These are phyloP conservation scores for Temnothorax nylanderi DNA, from an alignment of 1,140 invertebrate genomes.

Conservation along the genomic window DNA sequence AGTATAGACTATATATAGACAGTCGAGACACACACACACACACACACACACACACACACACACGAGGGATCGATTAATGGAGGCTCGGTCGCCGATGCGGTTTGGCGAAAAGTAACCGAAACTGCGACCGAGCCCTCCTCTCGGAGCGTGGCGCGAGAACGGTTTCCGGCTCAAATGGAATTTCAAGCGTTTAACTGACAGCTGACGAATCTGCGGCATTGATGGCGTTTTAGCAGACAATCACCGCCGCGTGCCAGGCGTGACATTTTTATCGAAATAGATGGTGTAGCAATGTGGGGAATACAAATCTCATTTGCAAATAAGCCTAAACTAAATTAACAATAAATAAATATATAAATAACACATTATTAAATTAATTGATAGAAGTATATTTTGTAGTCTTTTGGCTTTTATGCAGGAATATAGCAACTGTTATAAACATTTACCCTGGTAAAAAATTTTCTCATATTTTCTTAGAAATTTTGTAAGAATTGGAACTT, in stretches of 20 bases:
- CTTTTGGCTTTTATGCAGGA: not conserved
- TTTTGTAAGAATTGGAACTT: too few species aligned
- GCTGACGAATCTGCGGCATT: conserved; percentile 36
- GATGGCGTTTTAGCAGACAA: conserved; percentile 43
- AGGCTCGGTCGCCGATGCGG: conserved; percentile 70
- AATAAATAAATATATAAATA: not conserved
- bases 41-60: too few species aligned
- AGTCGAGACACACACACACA: conserved; percentile 49
- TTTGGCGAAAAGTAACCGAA: conserved; percentile 74
- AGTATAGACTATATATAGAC: conserved; percentile 28
- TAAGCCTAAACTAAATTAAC: not conserved
- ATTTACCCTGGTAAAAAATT: too few species aligned
- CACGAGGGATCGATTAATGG: conserved; percentile 75
- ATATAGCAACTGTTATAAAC: not conserved
- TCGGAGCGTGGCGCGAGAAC: conserved; percentile 28
- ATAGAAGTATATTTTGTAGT: not conserved
- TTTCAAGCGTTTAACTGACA: conserved; percentile 56
- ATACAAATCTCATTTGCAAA: not conserved
- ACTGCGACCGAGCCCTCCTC: conserved; percentile 49
- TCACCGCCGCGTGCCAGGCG: not conserved
- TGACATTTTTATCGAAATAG: conserved; percentile 31
- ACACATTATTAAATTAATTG: too few species aligned
- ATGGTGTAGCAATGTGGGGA: not conserved
- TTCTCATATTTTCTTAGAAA: too few species aligned
- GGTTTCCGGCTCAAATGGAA: conserved; percentile 55